These are phyloP conservation scores for Gadus macrocephalus DNA, from an alignment of 2,113 vertebrate species.

Conservation along the genomic window DNA sequence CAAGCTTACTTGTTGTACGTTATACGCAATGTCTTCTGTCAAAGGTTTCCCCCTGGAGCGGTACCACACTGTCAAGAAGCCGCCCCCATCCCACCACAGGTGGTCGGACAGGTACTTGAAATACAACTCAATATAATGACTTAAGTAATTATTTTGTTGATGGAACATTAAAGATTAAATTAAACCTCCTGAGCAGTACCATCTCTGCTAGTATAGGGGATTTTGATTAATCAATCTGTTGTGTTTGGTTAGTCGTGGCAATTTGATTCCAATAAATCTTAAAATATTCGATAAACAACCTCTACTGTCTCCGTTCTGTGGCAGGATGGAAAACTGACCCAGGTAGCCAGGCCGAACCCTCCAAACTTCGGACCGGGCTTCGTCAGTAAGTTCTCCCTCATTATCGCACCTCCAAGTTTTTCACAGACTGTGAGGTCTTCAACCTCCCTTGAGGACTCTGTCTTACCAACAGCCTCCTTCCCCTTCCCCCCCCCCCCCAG, in stretches of 20 bases:
- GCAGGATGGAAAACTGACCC: constrained; percentile 90
- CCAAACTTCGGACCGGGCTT: constrained; percentile 94
- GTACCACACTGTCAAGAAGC: constrained; percentile 71
- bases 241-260: constrained; percentile 5
- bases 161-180: no score
- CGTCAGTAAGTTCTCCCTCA: constrained; percentile 57
- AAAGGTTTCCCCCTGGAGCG: constrained; percentile 83
- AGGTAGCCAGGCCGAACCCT: constrained; percentile 89
- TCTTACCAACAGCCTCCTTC: constrained; percentile 36
- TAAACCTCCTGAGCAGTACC: no score
- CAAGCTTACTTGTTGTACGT: not conserved
- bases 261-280: not conserved
- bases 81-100: constrained; percentile 78
- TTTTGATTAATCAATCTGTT: no score
- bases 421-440: constrained; percentile 36
- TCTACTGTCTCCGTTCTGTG: not conserved
- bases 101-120: constrained; percentile 79
- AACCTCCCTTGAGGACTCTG: constrained; percentile 30
- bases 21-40: constrained; percentile 15
- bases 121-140: not conserved
- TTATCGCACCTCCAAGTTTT: constrained; percentile 26
- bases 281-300: not conserved
- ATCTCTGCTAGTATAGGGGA: no score
- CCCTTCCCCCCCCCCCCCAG: constrained; percentile 59
- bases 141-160: no score